Evolutionary conservation across 2,113 vertebrate species (phyloP), one percentile per base, ranked within the genome.

Genomic region (Ceuthmochares aereus): DNA sequence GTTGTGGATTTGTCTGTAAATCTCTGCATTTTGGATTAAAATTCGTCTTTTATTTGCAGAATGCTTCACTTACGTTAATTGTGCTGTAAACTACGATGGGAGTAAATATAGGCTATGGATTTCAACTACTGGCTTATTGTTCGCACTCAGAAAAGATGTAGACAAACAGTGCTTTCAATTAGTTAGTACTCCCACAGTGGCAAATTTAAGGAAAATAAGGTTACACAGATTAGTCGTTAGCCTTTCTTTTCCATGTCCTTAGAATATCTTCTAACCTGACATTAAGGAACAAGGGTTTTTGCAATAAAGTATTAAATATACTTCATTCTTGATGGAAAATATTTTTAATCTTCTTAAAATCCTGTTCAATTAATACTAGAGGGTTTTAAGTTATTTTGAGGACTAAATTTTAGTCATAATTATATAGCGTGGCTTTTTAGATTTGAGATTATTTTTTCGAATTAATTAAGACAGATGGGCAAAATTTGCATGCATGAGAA

Each of bases 301-400:
- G n/a, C 63, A 83, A 37, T 63, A 51, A 42, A 66, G 62, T 27
- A 74, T 77, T 59, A 90, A 88, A 55, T 66, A 73, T 21, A 69
- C 32, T 84, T 66, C 10, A 86, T 74, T 40, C 27, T 34, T 59
- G 8, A 60, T 59, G 64, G 67, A 86, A 90, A 81, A 26, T 42
- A 83, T 63, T 68, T 68, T 80, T 36, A 80, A 74, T 88, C 68
- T 76, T 72, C 63, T 92, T 90, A 84, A 88, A 84, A 81, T 80
- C 55, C 34, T 67, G 32, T 51, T 89, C 14, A 86, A 63, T 91
- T 88, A 86, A 74, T 52, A 62, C 17, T 11, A 69, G 55, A 63
- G n/a, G 63, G 80, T 85, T 90, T 72, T 40, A 58, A 85, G 12
- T 64, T 73, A 87, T 73, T 89, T 92, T 55, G 64, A 82, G 26